Base-by-base conservation (phyloP, 2,797 vertebrate genomes). In the Periparus ater region DNA sequence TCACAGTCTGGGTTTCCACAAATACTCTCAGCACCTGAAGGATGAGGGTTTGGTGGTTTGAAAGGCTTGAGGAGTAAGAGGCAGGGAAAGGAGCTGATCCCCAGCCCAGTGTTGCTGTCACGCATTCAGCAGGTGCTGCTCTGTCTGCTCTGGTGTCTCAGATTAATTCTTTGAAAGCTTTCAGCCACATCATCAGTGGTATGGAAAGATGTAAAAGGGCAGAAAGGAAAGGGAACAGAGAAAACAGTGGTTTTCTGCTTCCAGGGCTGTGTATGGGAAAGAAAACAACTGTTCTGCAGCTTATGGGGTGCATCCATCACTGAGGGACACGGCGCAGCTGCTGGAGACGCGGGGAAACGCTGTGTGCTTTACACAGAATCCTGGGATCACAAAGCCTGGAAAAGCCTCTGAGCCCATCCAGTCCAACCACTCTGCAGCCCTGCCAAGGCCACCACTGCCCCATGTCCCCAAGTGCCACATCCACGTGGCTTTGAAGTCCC, bases 111-210 rank as follows among this genome's bases (percentile, higher is more conserved):
- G 4, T 38, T 61, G 61, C 79, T 7, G 10, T 82, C 78, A 90
- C 9, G 40, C 18, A 0, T 85, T 88, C 77, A 92, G n/a, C 50
- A 76, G 50, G 78, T 89, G 85, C 85, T 72, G 42, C 63, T 65
- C 44, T 81, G 53, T 65, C 93, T 57, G 8, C 54, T 87, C 87
- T 15, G 3, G 17, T 15, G 20, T 84, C 95, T 93, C n/a, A 34
- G 47, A 71, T 85, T 48, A 65, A 88, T 66, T 68, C 61, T 95
- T 95, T 79, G 77, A 76, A 96, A 95, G 73, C 15, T 89, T 89
- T 89, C 75, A 47, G 72, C 55, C 76, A 42, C 17, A 27, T 71
- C 63, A 55, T 16, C 14, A 3, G 17, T 1, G 68, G 83, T 45
- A 79, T 47, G 58, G 77, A 89, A 86, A 53, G 54, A 91, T 19